phyloP scores from a whole-genome alignment of 2,888 invertebrate species.

The Acleris emargana region DNA sequence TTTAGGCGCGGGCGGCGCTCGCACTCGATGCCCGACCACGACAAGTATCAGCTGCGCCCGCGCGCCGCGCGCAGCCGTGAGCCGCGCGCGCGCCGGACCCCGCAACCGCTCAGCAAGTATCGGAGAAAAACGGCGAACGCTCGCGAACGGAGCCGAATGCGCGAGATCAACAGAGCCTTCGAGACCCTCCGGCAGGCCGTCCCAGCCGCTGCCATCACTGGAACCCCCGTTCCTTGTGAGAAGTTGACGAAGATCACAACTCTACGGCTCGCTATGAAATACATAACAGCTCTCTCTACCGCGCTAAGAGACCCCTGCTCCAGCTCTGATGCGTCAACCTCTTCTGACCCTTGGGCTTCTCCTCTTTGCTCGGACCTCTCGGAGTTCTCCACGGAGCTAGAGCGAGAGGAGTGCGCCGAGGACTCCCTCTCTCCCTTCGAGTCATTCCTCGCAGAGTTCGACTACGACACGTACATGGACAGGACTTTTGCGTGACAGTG shows the following conservation, averaged over 20 bases:
- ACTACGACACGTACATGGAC: conserved; percentile 72
- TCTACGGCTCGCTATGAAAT: conserved; percentile 92
- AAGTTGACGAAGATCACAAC: conserved; percentile 96
- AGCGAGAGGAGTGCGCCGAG: conserved; percentile 78
- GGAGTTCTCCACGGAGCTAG: conserved; percentile 75
- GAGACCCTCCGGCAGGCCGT: conserved; percentile 91
- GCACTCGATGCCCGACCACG: conserved; percentile 81
- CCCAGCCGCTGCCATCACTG: conserved; percentile 84
- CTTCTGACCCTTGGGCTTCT: conserved; percentile 72
- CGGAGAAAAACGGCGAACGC: conserved; percentile 95
- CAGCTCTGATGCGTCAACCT: conserved; percentile 47
- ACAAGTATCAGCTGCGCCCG: conserved; percentile 82
- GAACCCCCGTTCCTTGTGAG: conserved; percentile 85
- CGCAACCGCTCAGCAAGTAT: conserved; percentile 93
- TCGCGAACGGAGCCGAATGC: conserved; percentile 93
- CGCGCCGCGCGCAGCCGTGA: conserved; percentile 77
- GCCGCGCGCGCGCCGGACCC: conserved; percentile 84
- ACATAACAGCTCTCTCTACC: conserved; percentile 90
- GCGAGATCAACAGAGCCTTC: conserved; percentile 95
- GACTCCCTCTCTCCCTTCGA: conserved; percentile 85
- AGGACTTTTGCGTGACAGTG: conserved; percentile 79
- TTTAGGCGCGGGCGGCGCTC: conserved; percentile 60
- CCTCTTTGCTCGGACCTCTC: conserved; percentile 82
- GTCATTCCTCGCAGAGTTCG: conserved; percentile 80
- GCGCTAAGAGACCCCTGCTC: conserved; percentile 81